phyloP scores from a whole-genome alignment of 2,797 vertebrate genomes.

The Synaphobranchus kaupii region DNA sequence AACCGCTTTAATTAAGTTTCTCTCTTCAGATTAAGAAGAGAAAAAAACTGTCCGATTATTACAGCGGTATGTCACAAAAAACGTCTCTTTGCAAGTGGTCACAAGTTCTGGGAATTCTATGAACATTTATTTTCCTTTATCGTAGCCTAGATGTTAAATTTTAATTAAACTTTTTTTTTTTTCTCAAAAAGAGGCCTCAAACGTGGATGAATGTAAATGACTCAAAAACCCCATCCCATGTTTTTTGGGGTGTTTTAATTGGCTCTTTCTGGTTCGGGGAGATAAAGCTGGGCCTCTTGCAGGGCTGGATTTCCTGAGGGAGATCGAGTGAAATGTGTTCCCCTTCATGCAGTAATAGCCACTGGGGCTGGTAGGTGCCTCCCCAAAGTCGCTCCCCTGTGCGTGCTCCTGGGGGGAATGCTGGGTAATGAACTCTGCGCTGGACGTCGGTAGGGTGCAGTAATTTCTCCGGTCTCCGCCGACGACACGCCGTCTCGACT shows the following conservation, averaged over 20 bases:
- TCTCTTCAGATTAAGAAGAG: not conserved
- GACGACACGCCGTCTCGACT: not conserved
- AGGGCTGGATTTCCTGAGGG: not conserved
- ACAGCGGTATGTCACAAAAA: not conserved
- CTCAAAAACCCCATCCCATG: not conserved
- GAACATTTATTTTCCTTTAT: not conserved
- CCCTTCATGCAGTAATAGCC: not conserved
- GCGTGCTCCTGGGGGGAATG: slow-evolving; percentile 37
- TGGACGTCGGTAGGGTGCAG: slow-evolving; percentile 50
- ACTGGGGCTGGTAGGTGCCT: not conserved
- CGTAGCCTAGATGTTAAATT: not conserved
- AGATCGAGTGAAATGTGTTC: not conserved
- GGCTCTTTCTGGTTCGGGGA: not conserved
- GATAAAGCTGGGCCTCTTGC: not conserved
- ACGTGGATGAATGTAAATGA: not conserved
- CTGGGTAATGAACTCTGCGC: slow-evolving; percentile 69
- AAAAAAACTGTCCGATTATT: not conserved
- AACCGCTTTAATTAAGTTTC: not conserved
- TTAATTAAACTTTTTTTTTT: not conserved
- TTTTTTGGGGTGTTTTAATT: not conserved
- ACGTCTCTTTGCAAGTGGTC: not conserved
- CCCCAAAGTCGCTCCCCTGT: not conserved
- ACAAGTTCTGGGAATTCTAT: slow-evolving; percentile 11
- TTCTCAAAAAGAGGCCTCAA: not conserved
- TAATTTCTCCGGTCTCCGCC: not conserved